phyloP scores from a whole-genome alignment of 2,888 invertebrate species.

The Nudaria mundana region DNA sequence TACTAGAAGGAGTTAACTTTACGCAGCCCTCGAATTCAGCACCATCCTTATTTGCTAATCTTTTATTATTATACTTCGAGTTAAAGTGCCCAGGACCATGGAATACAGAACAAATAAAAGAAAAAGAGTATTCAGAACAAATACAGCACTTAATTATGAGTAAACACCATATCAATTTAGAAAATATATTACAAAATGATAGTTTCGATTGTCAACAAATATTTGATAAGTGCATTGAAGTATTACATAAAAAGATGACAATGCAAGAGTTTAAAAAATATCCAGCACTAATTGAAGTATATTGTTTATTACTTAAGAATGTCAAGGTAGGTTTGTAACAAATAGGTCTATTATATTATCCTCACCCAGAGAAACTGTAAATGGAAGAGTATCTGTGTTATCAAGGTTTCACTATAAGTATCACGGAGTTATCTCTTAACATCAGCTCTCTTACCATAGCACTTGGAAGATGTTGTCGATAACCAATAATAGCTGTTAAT shows the following conservation, averaged over 20 bases:
- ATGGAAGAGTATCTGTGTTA: no score
- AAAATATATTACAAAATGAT: constrained; percentile 38
- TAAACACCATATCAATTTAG: constrained; percentile 40
- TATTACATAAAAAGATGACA: constrained; percentile 54
- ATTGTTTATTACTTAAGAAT: constrained; percentile 45
- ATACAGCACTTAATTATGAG: constrained; percentile 46
- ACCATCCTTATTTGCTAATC: constrained; percentile 39
- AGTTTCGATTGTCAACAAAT: constrained; percentile 49
- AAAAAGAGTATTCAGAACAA: constrained; percentile 38
- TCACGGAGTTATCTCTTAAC: no score
- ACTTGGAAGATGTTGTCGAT: no score
- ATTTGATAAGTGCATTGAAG: constrained; percentile 55
- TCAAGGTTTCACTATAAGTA: no score
- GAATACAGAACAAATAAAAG: constrained; percentile 41
- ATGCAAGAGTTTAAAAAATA: constrained; percentile 55
- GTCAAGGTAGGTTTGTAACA: constrained; percentile 46
- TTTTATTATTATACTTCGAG: constrained; percentile 56
- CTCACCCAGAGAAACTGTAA: no score
- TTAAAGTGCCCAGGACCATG: constrained; percentile 47
- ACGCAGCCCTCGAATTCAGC: constrained; percentile 27
- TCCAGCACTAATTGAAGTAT: constrained; percentile 60
- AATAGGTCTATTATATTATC: no score
- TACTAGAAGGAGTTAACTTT: constrained; percentile 43
- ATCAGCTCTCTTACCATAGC: no score
- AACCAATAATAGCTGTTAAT: no score